These are phyloP conservation scores for Lycocerus yunnanus DNA, from an alignment of 2,888 invertebrate species.

Conservation along the genomic window DNA sequence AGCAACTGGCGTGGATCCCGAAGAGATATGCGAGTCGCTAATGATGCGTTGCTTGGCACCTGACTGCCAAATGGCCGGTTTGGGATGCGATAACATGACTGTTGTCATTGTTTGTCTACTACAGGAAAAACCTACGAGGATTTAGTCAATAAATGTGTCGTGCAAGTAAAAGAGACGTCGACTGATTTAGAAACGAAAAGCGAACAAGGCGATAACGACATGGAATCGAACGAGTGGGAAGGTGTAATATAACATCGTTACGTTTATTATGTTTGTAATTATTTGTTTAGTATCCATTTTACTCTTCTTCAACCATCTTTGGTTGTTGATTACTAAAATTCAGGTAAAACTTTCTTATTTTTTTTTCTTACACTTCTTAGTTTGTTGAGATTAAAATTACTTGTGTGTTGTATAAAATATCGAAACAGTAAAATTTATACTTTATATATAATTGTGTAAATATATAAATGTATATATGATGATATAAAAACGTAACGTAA, in stretches of 20 bases:
- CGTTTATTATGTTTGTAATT: background rate
- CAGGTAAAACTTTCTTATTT: background rate
- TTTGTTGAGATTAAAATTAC: background rate
- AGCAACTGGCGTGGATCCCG: constrained; percentile 82
- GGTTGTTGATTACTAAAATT: background rate
- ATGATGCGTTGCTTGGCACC: constrained; percentile 96
- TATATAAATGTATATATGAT: background rate
- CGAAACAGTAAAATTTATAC: background rate
- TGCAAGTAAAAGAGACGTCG: background rate
- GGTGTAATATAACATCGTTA: background rate
- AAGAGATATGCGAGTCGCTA: constrained; percentile 93
- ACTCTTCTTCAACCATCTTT: background rate
- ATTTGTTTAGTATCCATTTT: background rate
- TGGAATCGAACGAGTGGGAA: background rate
- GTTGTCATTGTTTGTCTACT: constrained; percentile 86
- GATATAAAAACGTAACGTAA: background rate
- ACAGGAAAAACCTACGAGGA: constrained; percentile 59
- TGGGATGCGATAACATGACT: constrained; percentile 99
- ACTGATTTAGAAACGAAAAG: background rate
- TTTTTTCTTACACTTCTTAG: background rate
- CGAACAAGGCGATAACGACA: background rate
- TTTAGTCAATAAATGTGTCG: constrained; percentile 48
- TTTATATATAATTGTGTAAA: background rate
- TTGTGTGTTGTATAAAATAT: background rate
- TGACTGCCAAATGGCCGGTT: constrained; percentile 94